Base-by-base conservation (phyloP, 2,113 vertebrate genomes). In the Alligator sinensis region DNA sequence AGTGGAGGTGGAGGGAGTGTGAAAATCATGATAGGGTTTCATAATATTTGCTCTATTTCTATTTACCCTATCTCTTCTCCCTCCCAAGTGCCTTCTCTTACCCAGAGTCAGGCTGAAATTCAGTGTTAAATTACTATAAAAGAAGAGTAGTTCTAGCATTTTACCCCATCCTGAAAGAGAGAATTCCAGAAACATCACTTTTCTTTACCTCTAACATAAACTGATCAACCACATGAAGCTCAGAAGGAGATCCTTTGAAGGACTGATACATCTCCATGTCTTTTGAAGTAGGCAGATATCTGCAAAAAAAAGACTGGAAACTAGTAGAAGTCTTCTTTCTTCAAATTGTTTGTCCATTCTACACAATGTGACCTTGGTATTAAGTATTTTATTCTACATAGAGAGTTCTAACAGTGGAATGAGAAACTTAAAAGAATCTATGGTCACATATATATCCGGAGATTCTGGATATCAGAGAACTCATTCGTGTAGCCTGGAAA, bases 221-320 rank as follows among this genome's bases (percentile, higher is more conserved):
- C 95, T 98, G 98, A 94, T 99, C 99, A 88, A 99, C 99, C 85
- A 98, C 93, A 12, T 99, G 99, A 82, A 99, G 98, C 28, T 99
- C 98, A 25, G 96, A 95, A 88, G 97, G 96, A 1, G 97, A 86
- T 1, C 98, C 98, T 83, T 96, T 98, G 96, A 98, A 98, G 4
- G 97, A 97, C 93, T 97, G 98, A 88, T 98, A 99, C 98, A 90
- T 99, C 91, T 99, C 98, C 88, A 97, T 93, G 54, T 99, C 99
- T n/a, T 98, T 98, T 14, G 93, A 0, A 24, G 98, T 99, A 59
- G 98, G 99, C 77, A 99, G 95, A 54, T 99, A 99, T 81, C 99
- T 99, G 91, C 1, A n/a, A 95, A 63, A 89, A 9, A 96, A 64
- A 25, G 87, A 84, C 92, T n/a, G 3, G 8, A 87, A 59, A 87